Evolutionary conservation across 2,113 vertebrate genomes (phyloP).

Genomic region (Laticauda colubrina): DNA sequence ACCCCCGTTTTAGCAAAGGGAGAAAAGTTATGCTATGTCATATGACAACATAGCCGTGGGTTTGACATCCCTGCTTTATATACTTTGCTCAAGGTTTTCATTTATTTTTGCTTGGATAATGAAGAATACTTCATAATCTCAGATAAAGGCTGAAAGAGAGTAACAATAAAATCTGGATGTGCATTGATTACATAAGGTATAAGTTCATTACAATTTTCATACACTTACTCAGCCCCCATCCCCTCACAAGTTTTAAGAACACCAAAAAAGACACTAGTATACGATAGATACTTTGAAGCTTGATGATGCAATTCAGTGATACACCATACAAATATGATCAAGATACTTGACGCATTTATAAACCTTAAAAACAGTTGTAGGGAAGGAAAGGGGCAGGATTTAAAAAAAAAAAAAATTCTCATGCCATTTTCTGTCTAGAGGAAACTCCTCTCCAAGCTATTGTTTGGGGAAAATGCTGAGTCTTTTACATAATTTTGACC

Average conservation of each 20-base stretch:
- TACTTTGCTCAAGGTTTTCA: too few relatives aligned
- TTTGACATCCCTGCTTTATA: too few relatives aligned
- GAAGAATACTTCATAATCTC: neutral
- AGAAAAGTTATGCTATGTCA: too few relatives aligned
- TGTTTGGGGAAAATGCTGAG: neutral
- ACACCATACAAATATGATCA: neutral
- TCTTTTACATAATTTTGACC: neutral
- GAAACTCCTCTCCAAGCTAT: neutral
- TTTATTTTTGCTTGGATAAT: neutral
- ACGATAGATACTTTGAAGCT: neutral
- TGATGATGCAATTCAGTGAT: neutral
- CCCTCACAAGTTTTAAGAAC: neutral
- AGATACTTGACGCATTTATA: neutral
- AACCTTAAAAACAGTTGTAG: neutral
- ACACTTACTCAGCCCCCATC: neutral
- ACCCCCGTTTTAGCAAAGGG: too few relatives aligned
- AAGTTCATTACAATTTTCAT: neutral
- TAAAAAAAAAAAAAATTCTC: too few relatives aligned
- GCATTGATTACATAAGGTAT: neutral
- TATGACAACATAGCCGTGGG: too few relatives aligned
- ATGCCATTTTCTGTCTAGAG: neutral
- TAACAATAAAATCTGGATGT: neutral
- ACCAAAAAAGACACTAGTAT: neutral
- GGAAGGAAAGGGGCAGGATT: neutral
- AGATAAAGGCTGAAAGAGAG: neutral